Evolutionary conservation across 2,888 invertebrate species (phyloP), one percentile per base, ranked within the genome.

Genomic region (Tenthredo livida): DNA sequence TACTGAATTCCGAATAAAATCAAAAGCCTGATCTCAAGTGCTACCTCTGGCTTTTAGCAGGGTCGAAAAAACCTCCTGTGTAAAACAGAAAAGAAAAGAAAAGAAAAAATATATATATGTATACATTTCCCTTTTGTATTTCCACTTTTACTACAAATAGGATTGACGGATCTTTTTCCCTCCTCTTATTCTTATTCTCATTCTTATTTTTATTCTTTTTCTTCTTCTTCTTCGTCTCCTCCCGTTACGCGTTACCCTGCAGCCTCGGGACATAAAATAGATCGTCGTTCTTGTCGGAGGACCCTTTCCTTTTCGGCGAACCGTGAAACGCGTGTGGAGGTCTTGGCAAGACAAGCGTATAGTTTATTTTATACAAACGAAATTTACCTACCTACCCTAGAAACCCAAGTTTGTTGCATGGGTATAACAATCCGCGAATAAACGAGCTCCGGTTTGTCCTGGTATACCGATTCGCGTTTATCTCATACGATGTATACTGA

Each of bases 311-410:
- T 61, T 61, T 25, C 25, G 61, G 25, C 61, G 61, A 61, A 61
- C 25, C 61, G 61, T 61, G 61, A 61, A 61, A 61, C 61, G 7
- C 61, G 61, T 25, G 25, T 61, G 61, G 21, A 61, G 61, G 61
- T 6, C 21, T 25, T 61, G 61, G 61, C 4, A 61, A 61, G 61
- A 61, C 61, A 61, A 25, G 25, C 61, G 61, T 61, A 61, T 61
- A 61, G 61, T 61, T 61, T 61, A 61, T 61, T 61, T 61, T 61
- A 61, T 61, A 61, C 25, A 61, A 61, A 61, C 61, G 61, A 25
- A 61, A 61, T 61, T 61, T 61, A 61, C 61, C 61, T 61, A 61
- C 61, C 25, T 21, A 21, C 25, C 61, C 9, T 61, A 21, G 0
- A 10, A 21, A 9, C 10, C 21, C 2, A 21, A 15, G 9, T 72